These are phyloP conservation scores for Epizoanthus ramosus DNA, from an alignment of 92 coral and sea anemone species.

Conservation along the genomic window DNA sequence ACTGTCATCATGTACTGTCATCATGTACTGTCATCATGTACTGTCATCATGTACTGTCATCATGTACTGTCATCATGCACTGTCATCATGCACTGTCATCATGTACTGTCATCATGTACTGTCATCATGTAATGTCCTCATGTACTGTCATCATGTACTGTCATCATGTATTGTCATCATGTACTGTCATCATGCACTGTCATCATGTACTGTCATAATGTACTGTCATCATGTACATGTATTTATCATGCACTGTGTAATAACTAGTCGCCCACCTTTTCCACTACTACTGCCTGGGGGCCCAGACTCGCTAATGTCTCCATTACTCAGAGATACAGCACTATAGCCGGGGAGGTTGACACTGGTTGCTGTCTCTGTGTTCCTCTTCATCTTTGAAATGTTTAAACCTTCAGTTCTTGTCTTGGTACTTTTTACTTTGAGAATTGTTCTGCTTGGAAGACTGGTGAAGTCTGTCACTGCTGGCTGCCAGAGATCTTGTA, in stretches of 20 bases:
- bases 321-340: constrained; percentile 48
- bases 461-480: constrained; percentile 76
- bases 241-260: not conserved
- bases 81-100: too few species aligned
- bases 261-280: constrained; percentile 54
- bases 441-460: constrained; percentile 56
- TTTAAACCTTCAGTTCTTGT: constrained; percentile 58
- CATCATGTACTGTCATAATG: too few species aligned
- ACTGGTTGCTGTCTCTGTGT: constrained; percentile 14
- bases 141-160: too few species aligned
- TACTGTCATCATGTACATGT: too few species aligned
- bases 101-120: too few species aligned
- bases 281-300: not conserved
- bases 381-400: constrained; percentile 61
- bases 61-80: too few species aligned
- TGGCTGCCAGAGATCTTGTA: constrained; percentile 82
- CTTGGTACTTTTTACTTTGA: constrained; percentile 61
- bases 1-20: too few species aligned
- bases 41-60: too few species aligned
- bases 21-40: too few species aligned
- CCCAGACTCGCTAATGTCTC: constrained; percentile 54
- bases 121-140: too few species aligned
- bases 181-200: too few species aligned
- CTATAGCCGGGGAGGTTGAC: constrained; percentile 36
- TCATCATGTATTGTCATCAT: too few species aligned